Conservation (phyloP, 2,797 vertebrate genomes). For the Lemur catta region DNA sequence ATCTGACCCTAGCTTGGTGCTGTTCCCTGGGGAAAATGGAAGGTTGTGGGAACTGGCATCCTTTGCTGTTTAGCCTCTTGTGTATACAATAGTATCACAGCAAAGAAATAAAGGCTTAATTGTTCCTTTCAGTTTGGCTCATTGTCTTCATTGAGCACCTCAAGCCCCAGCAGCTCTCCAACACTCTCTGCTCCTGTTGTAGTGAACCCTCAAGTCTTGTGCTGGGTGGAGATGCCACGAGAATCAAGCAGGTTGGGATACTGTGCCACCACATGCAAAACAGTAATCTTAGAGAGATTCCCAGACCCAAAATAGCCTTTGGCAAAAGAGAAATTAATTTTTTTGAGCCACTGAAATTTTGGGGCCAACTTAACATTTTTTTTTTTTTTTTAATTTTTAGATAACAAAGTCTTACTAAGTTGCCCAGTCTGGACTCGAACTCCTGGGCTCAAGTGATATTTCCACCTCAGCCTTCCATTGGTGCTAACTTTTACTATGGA, state of each 20-base stretch:
- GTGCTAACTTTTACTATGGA: background rate
- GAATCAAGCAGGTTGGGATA: background rate
- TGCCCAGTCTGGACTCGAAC: background rate
- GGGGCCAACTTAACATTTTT: background rate
- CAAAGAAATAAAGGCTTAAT: background rate
- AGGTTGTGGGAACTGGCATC: rapidly evolving
- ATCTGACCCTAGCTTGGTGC: background rate
- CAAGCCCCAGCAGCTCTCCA: background rate
- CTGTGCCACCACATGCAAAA: background rate
- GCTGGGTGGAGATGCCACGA: background rate
- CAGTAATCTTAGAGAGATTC: too few relatives aligned
- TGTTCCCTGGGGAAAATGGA: background rate
- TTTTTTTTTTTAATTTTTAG: background rate
- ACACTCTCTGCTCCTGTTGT: background rate
- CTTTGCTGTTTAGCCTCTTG: background rate
- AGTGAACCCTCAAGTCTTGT: background rate
- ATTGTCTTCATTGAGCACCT: background rate
- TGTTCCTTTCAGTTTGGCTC: background rate
- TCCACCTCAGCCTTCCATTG: background rate
- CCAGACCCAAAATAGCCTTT: background rate
- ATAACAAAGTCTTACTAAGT: background rate
- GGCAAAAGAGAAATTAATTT: background rate
- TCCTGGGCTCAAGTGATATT: background rate
- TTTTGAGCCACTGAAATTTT: background rate
- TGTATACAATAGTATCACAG: background rate